Base-by-base conservation (phyloP, 2,113 vertebrate genomes). In the Boleophthalmus pectinirostris region DNA sequence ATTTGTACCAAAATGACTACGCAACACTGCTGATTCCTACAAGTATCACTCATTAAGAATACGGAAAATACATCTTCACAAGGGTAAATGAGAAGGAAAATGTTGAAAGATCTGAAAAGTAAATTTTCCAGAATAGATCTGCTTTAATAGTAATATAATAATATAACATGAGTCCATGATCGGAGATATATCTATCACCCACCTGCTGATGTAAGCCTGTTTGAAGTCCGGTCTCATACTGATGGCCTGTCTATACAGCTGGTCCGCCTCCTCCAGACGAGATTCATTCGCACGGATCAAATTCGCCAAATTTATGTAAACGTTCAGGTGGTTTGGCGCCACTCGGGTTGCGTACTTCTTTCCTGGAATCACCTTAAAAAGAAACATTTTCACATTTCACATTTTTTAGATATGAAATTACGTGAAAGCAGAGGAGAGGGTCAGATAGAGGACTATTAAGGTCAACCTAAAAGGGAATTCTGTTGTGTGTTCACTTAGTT, bases 181-280 rank as follows among this genome's bases (percentile, higher is more conserved):
- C 38, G 10, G 38, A 43, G 38, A 9, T 43, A 10, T 43, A 29
- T 29, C 29, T 29, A 4, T 43, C 38, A 69, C 79, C 75, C 93
- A 95, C 98, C 98, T 96, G 96, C 97, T 99, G 81, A 99, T 98
- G 83, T 99, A 99, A 71, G 97, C 97, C 71, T 99, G 97, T 76
- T 98, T 99, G 93, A 99, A 99, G 91, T 99, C 98, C 0, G 98
- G 97, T 43, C 98, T 95, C 98, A 99, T 99, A 89, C 97, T 99
- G 90, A 99, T 99, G 4, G 98, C 98, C 72, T 99, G 98, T 66
- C 96, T 92, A 88, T 99, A 99, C 0, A 99, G 95, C 66, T 98
- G 97, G 91, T 99, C 98, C 0, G 97, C 97, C 91, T 99, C 98
- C 82, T 99, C 97, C 12, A 99, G 91, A 0, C 97, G 94, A 0